These are phyloP conservation scores for Chondrilla cf. caribensis DNA, from an alignment of 37 sponge, comb jelly and placozoan genomes.

Conservation along the genomic window DNA sequence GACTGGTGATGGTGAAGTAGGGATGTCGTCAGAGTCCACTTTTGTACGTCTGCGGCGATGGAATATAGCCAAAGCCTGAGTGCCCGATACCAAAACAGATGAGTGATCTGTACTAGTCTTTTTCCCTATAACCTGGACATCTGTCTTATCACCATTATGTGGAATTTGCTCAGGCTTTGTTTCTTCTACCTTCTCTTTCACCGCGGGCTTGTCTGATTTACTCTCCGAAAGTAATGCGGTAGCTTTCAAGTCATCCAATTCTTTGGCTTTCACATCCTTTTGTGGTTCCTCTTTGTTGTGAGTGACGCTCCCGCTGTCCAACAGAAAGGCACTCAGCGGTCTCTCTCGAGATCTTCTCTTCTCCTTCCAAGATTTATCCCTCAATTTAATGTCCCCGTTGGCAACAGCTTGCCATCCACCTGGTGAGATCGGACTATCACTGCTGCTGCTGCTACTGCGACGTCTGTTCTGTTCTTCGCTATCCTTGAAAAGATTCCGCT, in stretches of 20 bases:
- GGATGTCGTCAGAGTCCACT: not conserved
- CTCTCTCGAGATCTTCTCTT: conserved; percentile 4
- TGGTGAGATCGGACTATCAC: not conserved
- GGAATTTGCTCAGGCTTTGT: not conserved
- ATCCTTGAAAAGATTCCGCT: not conserved
- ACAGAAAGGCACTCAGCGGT: conserved; percentile 6
- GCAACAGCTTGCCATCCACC: not conserved
- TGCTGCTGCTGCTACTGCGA: not conserved
- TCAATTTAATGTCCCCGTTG: not conserved
- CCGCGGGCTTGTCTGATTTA: not conserved
- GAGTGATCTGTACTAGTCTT: no score
- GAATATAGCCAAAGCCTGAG: conserved; percentile 4
- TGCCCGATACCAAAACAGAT: not conserved
- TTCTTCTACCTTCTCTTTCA: not conserved
- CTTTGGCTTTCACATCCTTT: not conserved
- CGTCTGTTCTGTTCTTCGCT: no score
- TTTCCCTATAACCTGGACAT: not conserved
- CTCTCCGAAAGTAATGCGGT: not conserved
- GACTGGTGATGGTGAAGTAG: not conserved
- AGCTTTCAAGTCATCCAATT: not conserved
- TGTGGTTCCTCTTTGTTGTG: not conserved
- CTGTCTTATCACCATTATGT: not conserved
- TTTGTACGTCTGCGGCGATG: not conserved
- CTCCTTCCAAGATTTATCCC: conserved; percentile 10
- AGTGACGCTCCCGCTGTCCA: not conserved